Base-by-base conservation (phyloP, 2,113 vertebrate species). In the Labrus mixtus region DNA sequence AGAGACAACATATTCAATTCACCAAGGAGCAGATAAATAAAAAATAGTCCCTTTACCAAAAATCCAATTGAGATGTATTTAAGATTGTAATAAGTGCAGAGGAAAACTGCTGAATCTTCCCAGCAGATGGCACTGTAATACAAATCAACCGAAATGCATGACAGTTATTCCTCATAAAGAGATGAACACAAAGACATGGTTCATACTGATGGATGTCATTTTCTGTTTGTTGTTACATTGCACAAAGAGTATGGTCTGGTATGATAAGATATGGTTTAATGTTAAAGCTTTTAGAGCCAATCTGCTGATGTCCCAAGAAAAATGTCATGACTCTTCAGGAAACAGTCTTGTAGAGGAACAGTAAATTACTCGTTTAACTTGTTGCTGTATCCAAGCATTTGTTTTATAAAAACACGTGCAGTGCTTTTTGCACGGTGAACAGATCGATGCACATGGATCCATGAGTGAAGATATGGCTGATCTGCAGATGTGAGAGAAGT, bases 51-150 rank as follows among this genome's bases (percentile, higher is more conserved):
- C 3, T 3, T 16, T 13, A 45, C 12, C 12, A 45, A 45, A 45
- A 15, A 45, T 45, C 12, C 13, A 45, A 16, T 13, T 15, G 15
- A 45, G 12, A 45, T 45, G 43, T 13, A 45, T 45, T 45, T 12
- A 45, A 45, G 1, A 45, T 12, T 13, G 43, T 45, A 45, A 45
- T 5, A 45, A 33, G 15, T 13, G 43, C 43, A 45, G 3, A 45
- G 15, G 11, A 45, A 15, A 45, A 10, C 2, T 33, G 6, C 48
- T 51, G 64, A 61, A 25, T 25, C 25, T 25, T 63, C 45, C 90
- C 91, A 92, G 83, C 74, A 92, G 89, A 78, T 86, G 92, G 66
- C 87, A 70, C 77, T 65, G 51, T 39, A 63, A 59, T 1, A 60
- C 71, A 80, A 62, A 57, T 11, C 2, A 6, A 33, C n/a, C 61